phyloP scores from a whole-genome alignment of 2,888 invertebrate species.

The Bellardia pandia region DNA sequence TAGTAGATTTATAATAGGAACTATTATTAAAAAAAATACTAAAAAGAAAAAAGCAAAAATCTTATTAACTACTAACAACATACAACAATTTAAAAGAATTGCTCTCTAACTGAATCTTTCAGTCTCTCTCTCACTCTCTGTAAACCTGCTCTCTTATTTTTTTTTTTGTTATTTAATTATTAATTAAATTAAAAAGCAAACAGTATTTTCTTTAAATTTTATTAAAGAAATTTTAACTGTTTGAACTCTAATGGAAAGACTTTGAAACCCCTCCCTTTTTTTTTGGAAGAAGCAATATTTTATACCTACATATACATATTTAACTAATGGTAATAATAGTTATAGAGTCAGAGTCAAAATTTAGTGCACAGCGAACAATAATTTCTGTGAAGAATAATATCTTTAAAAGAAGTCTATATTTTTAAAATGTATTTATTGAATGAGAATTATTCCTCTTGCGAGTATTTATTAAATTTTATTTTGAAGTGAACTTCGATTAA shows the following conservation, averaged over 20 bases:
- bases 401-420: too few species aligned
- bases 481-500: too few species aligned
- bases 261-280: background rate
- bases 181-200: background rate
- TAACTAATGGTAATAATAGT: background rate
- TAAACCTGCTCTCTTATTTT: background rate
- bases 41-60: background rate
- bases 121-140: background rate
- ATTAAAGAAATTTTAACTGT: conserved; percentile 38
- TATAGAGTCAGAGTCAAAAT: too few species aligned
- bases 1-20: conserved; percentile 57
- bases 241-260: conserved; percentile 8
- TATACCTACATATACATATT: background rate
- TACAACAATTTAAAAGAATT: conserved; percentile 24
- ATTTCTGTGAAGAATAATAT: too few species aligned
- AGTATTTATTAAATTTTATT: too few species aligned
- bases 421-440: too few species aligned
- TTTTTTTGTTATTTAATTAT: conserved; percentile 7
- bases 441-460: too few species aligned
- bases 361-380: too few species aligned
- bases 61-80: background rate
- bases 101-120: background rate
- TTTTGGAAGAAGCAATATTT: background rate
- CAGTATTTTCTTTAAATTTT: conserved; percentile 32
- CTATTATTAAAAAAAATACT: conserved; percentile 25